Evolutionary conservation across 2,888 invertebrate species (phyloP).

Genomic region (Caradrina kadenii): DNA sequence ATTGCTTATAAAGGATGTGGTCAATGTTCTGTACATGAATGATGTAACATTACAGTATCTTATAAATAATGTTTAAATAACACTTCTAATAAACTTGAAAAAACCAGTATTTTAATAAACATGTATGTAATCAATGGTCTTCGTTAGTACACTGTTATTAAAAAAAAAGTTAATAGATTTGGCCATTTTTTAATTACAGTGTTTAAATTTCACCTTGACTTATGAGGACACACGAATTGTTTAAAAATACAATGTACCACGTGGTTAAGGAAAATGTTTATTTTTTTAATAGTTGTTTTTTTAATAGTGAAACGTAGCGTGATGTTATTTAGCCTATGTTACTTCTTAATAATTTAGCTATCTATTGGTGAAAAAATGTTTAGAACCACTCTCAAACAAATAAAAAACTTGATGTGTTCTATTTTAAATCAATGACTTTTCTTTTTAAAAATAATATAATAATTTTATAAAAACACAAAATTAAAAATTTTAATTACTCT

Average conservation of each 20-base stretch:
- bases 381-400: too few relatives aligned
- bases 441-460: too few relatives aligned
- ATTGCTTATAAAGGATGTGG: constrained; percentile 8
- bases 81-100: not conserved
- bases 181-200: constrained; percentile 1
- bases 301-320: too few relatives aligned
- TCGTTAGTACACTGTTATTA: constrained; percentile 17
- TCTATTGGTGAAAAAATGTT: too few relatives aligned
- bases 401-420: too few relatives aligned
- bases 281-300: not conserved
- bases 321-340: too few relatives aligned
- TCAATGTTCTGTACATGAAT: constrained; percentile 21
- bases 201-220: constrained; percentile 17
- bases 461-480: too few relatives aligned
- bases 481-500: too few relatives aligned
- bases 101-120: constrained; percentile 22
- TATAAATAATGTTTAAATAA: constrained; percentile 16
- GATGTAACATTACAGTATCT: not conserved
- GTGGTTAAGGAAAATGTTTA: constrained; percentile 5
- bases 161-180: constrained; percentile 14
- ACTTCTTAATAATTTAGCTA: too few relatives aligned
- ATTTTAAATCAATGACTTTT: too few relatives aligned
- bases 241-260: not conserved
- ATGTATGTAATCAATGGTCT: constrained; percentile 3
- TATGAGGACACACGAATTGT: not conserved